Percentiles rank a stretch among this genome's conserved stretches.
Evolutionary conservation across 1,140 invertebrate genomes (phyloP).

Genomic region (Hypothenemus hampei): DNA sequence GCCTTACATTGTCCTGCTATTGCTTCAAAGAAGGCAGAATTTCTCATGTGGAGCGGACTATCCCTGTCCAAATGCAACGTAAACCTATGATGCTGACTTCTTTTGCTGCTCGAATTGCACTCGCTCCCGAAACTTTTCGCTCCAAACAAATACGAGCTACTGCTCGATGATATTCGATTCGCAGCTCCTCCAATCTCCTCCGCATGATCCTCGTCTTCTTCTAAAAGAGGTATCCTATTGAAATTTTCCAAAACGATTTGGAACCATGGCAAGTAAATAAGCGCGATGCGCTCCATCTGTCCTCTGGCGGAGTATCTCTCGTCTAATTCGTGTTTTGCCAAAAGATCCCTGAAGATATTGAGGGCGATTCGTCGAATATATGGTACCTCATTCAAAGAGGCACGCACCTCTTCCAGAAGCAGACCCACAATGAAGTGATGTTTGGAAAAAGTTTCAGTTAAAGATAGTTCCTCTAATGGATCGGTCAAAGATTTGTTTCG

Average conservation of each 20-base stretch:
- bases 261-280: slow-evolving; percentile 87
- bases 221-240: slow-evolving; percentile 54
- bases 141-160: slow-evolving; percentile 37
- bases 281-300: slow-evolving; percentile 78
- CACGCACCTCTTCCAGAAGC: slow-evolving; percentile 68
- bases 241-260: slow-evolving; percentile 81
- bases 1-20: slow-evolving; percentile 66
- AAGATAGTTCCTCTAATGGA: slow-evolving; percentile 52
- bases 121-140: slow-evolving; percentile 42
- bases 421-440: slow-evolving; percentile 83
- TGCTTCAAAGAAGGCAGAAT: slow-evolving; percentile 70
- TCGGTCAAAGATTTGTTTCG: slow-evolving; percentile 52
- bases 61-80: slow-evolving; percentile 54
- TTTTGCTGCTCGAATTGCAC: slow-evolving; percentile 33
- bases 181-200: slow-evolving; percentile 41
- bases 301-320: slow-evolving; percentile 77
- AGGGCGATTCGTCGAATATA: slow-evolving; percentile 77
- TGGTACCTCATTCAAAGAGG: slow-evolving; percentile 75
- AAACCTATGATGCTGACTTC: too few species aligned
- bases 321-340: slow-evolving; percentile 93
- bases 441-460: slow-evolving; percentile 77
- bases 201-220: slow-evolving; percentile 40
- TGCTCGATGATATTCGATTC: slow-evolving; percentile 50
- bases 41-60: slow-evolving; percentile 58
- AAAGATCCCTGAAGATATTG: slow-evolving; percentile 71